A percentile compares a stretch with the other conserved stretches of the same genome.
phyloP scores from a whole-genome alignment of 2,888 invertebrate species.

The Oscheius sp. region DNA sequence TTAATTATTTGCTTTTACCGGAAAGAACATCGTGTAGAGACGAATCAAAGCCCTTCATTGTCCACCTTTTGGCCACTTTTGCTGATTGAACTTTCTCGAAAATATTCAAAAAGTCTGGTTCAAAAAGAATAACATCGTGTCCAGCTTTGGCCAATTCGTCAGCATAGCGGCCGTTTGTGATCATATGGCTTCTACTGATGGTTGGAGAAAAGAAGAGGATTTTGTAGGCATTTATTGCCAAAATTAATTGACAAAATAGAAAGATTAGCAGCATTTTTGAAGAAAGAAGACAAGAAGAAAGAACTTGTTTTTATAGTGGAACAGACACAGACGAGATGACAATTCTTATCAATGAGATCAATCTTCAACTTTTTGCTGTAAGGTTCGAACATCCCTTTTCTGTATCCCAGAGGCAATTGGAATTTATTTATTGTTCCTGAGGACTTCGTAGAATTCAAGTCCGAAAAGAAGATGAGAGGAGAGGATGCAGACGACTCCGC shows the following conservation, averaged over 20 bases:
- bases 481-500: background rate
- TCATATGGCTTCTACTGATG: conserved; percentile 50
- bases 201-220: conserved; percentile 49
- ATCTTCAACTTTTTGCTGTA: too few relatives aligned
- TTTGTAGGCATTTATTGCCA: too few relatives aligned
- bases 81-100: conserved; percentile 39
- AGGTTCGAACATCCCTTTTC: too few relatives aligned
- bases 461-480: background rate
- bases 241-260: too few relatives aligned
- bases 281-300: too few relatives aligned
- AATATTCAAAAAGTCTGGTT: conserved; percentile 42
- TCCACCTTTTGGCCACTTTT: conserved; percentile 39
- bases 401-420: too few relatives aligned
- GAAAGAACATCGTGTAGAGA: conserved; percentile 1
- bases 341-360: too few relatives aligned
- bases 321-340: too few relatives aligned
- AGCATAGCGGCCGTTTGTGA: conserved; percentile 54
- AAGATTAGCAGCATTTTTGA: too few relatives aligned
- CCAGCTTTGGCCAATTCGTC: conserved; percentile 56
- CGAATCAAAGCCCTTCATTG: conserved; percentile 32
- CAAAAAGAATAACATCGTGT: conserved; percentile 55
- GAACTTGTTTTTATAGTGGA: too few relatives aligned
- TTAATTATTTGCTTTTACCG: background rate
- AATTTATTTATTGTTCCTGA: conserved; percentile 14
- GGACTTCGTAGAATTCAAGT: background rate